Base-by-base conservation (phyloP, 2,113 vertebrate species). In the Boulengeromyrus knoepffleri region DNA sequence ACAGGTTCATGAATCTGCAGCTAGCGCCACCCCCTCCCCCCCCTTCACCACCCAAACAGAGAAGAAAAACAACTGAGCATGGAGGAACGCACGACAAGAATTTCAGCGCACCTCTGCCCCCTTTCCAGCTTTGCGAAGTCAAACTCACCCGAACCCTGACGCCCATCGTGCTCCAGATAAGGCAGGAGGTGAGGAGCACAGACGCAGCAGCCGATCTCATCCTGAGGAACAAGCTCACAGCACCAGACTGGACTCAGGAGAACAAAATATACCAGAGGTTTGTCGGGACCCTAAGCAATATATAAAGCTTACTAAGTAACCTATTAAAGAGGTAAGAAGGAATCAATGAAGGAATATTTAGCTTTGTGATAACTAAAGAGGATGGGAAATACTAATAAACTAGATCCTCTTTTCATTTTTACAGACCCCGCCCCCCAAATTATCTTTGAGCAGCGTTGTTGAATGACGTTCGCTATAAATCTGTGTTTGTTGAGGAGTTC, bases 71-170 rank as follows among this genome's bases (percentile, higher is more conserved):
- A 77, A 77, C 27, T 31, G 6, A 39, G 36, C 36, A 19, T 19
- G 74, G 13, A 39, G 74, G 15, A 19, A 77, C 17, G 74, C 74
- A 5, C 21, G 70, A 17, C 31, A 77, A 17, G 12, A 17, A 36
- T 77, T 39, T 36, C 70, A 77, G 15, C 0, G 5, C 31, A 39
- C 70, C 66, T 39, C 13, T 74, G 31, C 31, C 74, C 74, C 39
- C 74, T 42, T 42, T 2, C 36, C 36, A 80, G 6, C 74, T 2
- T n/a, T 17, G 13, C 36, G 3, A 17, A 49, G 39, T n/a, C 39
- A 46, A 19, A 93, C 94, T 95, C 89, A 95, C 94, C 92, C 42
- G 91, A n/a, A 96, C 93, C 56, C 91, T 91, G 87, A 95, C 92
- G 36, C 92, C 91, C 3, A 88, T 27, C n/a, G 91, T 90, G 27